Base-by-base conservation (phyloP, 2,113 vertebrate species). In the Gallinago jamesoni region DNA sequence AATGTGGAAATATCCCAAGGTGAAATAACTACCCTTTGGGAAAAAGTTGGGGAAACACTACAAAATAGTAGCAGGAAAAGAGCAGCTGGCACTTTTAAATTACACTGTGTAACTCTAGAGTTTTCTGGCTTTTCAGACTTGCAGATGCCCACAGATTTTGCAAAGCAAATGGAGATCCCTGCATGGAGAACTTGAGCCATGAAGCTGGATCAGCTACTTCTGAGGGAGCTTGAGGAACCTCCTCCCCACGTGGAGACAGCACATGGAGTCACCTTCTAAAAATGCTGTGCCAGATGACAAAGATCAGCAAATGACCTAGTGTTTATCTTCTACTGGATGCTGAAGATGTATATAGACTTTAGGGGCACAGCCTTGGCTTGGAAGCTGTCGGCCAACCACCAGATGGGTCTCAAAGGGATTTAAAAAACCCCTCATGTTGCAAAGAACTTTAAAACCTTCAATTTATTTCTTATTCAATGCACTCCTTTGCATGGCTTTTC, bases 401-500 rank as follows among this genome's bases (percentile, higher is more conserved):
- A 93, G 20, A 64, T 43, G 63, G 81, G 25, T 94, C 84, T 84
- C 82, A 85, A 90, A 91, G 28, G 56, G 48, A 52, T 11, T 72
- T 73, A 5, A n/a, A 92, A 70, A 27, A 9, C 0, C 14, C 66
- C 33, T 85, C 15, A 14, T 12, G 30, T 1, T 72, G 53, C 19
- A 84, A 84, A 62, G 17, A 20, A 33, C 50, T 84, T 74, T 4
- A 74, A 89, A 94, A 87, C 3, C 39, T 87, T 84, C 77, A 33
- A 25, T 10, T 79, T 66, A 25, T 9, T 88, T 82, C 69, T 74
- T 33, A 27, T 21, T 67, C 6, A 0, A 33, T 35, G 63, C 14
- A 20, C 33, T 31, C 33, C 27, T 57, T 35, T n/a, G 52, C 60
- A 12, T 24, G 76, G 84, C 69, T 75, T 91, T 85, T 81, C 77